Evolutionary conservation across 2,113 vertebrate genomes (phyloP), one percentile per base, ranked within the genome.

Genomic region (Silurus glanis): DNA sequence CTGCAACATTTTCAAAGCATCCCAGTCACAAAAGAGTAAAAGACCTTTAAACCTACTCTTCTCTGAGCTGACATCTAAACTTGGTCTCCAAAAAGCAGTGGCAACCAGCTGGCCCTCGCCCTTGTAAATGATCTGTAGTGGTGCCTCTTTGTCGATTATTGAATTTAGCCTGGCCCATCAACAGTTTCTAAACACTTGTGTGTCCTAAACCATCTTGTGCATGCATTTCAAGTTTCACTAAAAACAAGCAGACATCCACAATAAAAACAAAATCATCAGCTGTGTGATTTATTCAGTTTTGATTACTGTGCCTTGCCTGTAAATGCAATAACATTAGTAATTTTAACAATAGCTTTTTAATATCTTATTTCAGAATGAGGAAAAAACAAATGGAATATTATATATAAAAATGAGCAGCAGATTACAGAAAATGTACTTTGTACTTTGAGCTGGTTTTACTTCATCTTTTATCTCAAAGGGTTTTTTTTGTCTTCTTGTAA

Each of bases 121-220:
- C 89, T 90, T 94, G 92, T 95, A 94, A 91, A 93, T 93, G 93
- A 94, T 88, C 92, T 91, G 92, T 94, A 89, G 92, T 94, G 92
- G 92, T 94, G 92, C 93, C 93, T 93, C 92, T 92, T 59, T 75
- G 53, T 89, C 87, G 88, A 92, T 91, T 89, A 80, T 86, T 91
- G 93, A 92, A 93, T 89, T 84, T 64, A 87, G 84, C 90, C 89
- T 58, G 66, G 87, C 90, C 89, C 91, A 89, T 86, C 83, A 75
- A 89, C 90, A 88, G 87, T 61, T 87, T 83, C 56, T 90, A 87
- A 90, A 91, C 93, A 93, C 87, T 89, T 94, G 90, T 78, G 92
- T 94, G 74, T 86, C 87, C 84, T 86, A 28, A 93, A 92, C 92
- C 92, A 91, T 93, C 94, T 92, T 95, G 94, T 95, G 93, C 94